Evolutionary conservation across 2,113 vertebrate genomes (phyloP).

Genomic region (Crotalus viridis): DNA sequence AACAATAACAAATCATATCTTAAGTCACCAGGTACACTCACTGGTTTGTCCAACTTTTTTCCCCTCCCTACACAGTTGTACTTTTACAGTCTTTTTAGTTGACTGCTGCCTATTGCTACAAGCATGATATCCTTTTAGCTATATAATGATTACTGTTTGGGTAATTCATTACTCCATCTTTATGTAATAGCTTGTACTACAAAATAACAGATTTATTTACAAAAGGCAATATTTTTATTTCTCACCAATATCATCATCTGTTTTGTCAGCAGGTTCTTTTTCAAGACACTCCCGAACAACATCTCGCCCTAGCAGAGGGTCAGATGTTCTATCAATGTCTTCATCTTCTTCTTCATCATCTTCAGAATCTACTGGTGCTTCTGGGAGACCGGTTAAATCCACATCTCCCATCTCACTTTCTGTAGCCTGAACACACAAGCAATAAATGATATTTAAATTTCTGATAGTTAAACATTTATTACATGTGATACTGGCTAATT

Average conservation of each 20-base stretch:
- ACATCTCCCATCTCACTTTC: constrained; percentile 96
- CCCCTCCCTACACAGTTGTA: neutral
- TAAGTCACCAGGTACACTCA: neutral
- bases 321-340: constrained; percentile 89
- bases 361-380: constrained; percentile 94
- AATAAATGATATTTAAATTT: neutral
- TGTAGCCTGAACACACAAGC: constrained; percentile 80
- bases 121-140: neutral
- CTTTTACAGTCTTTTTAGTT: neutral
- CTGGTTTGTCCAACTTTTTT: neutral
- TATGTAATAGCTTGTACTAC: neutral
- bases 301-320: constrained; percentile 86
- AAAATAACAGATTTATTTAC: neutral
- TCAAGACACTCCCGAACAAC: constrained; percentile 95
- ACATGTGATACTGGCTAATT: neutral
- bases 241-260: constrained; percentile 93
- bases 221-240: neutral
- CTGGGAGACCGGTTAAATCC: constrained; percentile 93
- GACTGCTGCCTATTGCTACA: neutral
- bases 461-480: neutral
- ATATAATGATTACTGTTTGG: neutral
- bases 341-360: constrained; percentile 98
- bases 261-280: constrained; percentile 93
- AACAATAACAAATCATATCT: neutral
- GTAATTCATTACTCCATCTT: neutral